Base-by-base conservation (phyloP, 2,797 vertebrate genomes). In the Todus mexicanus region DNA sequence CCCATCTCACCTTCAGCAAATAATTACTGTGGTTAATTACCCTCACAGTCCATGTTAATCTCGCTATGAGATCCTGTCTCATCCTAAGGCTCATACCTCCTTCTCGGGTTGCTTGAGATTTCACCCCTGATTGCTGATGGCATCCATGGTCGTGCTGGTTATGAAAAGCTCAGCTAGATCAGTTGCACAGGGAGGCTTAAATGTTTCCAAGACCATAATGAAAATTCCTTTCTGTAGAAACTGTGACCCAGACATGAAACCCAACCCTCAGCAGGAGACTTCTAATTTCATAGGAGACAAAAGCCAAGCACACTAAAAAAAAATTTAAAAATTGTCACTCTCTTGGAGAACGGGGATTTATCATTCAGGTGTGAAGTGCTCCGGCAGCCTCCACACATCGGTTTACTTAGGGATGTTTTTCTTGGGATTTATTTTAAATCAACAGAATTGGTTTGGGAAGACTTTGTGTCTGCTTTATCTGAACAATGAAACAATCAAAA, bases 201-300 rank as follows among this genome's bases (percentile, higher is more conserved):
- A 92, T 91, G 94, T 94, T 94, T 95, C 91, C 95, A 95, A 76
- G 87, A 38, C 81, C 79, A 29, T 96, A 93, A 95, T 95, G 94
- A 94, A 93, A 96, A 95, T 96, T 96, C 92, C 89, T 95, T 96
- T 97, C 93, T 66, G 71, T 87, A 82, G 92, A 95, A 95, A 93
- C 61, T 92, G 77, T 96, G 92, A 94, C 92, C 94, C 83, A 85
- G 77, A 78, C 90, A 64, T 63, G 93, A 96, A 95, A 97, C 78
- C 51, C 78, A 93, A 90, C 50, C 65, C 92, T 76, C 81, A 33
- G 78, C 10, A 18, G 93, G 91, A 89, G 89, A 96, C 35, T 92
- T 94, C 90, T 86, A 87, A 75, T 91, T 93, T 90, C 84, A 66
- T 59, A 89, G 76, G 56, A 95, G 69, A 94, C 93, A 94, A 94